phyloP scores from a whole-genome alignment of 2,113 vertebrate genomes.

The Isichthys henryi region DNA sequence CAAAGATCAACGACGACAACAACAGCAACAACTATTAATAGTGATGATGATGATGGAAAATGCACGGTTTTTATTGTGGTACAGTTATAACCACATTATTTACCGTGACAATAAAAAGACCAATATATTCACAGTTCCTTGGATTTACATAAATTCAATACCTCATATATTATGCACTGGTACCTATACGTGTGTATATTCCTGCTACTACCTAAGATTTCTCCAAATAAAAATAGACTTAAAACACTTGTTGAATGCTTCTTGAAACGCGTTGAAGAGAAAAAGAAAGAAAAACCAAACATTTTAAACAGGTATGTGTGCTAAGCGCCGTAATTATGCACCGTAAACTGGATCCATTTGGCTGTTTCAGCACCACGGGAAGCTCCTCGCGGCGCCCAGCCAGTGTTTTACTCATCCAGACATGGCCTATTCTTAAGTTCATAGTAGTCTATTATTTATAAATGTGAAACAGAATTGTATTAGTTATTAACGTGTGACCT shows the following conservation, averaged over 20 bases:
- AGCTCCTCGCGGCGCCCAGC: slow-evolving; percentile 32
- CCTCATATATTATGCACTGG: background rate
- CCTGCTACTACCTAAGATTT: background rate
- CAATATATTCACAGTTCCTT: background rate
- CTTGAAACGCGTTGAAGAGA: background rate
- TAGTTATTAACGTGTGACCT: background rate
- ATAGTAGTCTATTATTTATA: background rate
- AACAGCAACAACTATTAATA: background rate
- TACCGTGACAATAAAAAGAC: background rate
- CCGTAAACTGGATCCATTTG: background rate
- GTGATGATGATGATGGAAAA: background rate
- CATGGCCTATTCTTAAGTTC: background rate
- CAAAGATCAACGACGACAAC: background rate
- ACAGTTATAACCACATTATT: background rate
- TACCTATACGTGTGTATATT: background rate
- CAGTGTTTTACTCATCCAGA: background rate
- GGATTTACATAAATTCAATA: background rate
- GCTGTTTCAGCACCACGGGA: slow-evolving; percentile 60
- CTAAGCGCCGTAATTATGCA: background rate
- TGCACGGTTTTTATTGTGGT: background rate
- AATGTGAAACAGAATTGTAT: background rate
- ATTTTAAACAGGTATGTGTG: background rate
- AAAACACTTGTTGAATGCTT: background rate
- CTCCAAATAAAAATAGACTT: background rate
- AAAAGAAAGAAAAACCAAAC: background rate